phyloP scores from a whole-genome alignment of 2,888 invertebrate species.

The Platycheirus rosarum region DNA sequence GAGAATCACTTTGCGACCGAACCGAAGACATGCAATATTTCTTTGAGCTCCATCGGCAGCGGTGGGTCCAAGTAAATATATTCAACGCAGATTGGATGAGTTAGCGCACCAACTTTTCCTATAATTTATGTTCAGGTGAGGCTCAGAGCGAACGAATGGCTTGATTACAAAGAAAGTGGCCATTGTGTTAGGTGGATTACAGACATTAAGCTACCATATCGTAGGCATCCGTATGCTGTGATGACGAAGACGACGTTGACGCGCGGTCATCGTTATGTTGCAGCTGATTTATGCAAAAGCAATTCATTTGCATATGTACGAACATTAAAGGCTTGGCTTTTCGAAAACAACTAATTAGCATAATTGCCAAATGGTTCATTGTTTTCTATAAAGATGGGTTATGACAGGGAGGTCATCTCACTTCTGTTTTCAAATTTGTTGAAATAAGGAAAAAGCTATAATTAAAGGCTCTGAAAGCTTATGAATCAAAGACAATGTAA shows the following conservation, averaged over 20 bases:
- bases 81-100: constrained; percentile 23
- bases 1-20: constrained; percentile 52
- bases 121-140: constrained; percentile 43
- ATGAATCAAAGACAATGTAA: constrained; percentile 12
- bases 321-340: constrained; percentile 26
- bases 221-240: background rate
- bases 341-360: constrained; percentile 43
- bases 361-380: constrained; percentile 49
- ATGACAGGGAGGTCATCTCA: constrained; percentile 19
- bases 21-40: constrained; percentile 33
- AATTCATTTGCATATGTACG: constrained; percentile 54
- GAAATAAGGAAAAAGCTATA: background rate
- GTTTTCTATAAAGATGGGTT: constrained; percentile 7
- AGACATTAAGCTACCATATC: constrained; percentile 31
- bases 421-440: background rate
- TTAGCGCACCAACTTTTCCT: constrained; percentile 37
- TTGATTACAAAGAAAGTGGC: constrained; percentile 68
- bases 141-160: constrained; percentile 34
- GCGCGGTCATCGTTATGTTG: constrained; percentile 25
- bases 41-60: constrained; percentile 14
- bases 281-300: constrained; percentile 49
- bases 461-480: constrained; percentile 9
- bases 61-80: background rate
- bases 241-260: background rate
- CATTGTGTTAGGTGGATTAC: constrained; percentile 54